Evolutionary conservation across 2,797 vertebrate genomes (phyloP), one percentile per base, ranked within the genome.

Genomic region (Parauchenoglanis punctatus): DNA sequence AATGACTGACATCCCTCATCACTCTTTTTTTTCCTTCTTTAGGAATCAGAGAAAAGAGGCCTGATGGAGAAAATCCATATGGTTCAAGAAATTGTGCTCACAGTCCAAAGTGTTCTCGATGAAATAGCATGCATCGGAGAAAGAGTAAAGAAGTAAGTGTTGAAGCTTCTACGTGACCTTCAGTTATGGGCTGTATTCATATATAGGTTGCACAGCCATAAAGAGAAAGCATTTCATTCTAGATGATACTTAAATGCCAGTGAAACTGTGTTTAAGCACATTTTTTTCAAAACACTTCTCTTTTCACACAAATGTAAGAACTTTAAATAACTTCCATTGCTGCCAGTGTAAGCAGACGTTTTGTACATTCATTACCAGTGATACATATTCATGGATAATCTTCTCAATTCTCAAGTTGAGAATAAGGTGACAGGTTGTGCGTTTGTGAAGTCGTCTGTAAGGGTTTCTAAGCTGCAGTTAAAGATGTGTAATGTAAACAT

Each of bases 1-100:
- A 91, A 91, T 93, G 92, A 93, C 93, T 94, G 92, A 94, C 94
- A 86, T 90, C 56, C 89, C 92, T 95, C 93, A 94, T 94, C 94
- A 95, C 89, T 70, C 87, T 93, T 81, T 92, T 88, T 81, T 92
- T 88, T 89, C 68, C 93, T 75, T 92, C 91, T 92, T 91, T 80
- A 99, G 99, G 99, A 99, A 91, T 93, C 95, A 0, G 98, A 97
- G 88, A 98, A 97, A 94, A 99, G 96, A 89, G 97, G 98, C 40
- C 92, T 99, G 91, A 98, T 98, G 93, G 97, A 99, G 76, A 97
- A 99, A 94, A 97, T 99, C 93, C 96, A 98, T 89, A 99, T 99
- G 98, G 97, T 99, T 81, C 99, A 99, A 85, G 98, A 99, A 89
- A 96, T 99, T 88, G 96, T 99, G 56, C 93, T 99, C 91, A 95